Percentiles rank a stretch among this genome's conserved stretches.
Evolutionary conservation across 2,113 vertebrate genomes (phyloP).

Genomic region (Corythornis vintsioides): DNA sequence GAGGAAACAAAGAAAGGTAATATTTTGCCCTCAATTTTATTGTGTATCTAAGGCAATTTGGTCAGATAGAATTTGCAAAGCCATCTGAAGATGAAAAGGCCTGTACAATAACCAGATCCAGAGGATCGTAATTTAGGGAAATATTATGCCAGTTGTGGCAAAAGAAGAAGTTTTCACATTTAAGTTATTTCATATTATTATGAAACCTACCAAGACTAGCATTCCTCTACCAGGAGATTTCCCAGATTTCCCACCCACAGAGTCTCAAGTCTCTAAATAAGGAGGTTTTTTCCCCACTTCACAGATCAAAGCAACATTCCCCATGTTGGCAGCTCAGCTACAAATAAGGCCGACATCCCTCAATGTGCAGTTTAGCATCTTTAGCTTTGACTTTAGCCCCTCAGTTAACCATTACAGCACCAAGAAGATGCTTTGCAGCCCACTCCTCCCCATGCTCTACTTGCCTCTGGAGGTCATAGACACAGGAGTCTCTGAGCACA

Average conservation of each 20-base stretch:
- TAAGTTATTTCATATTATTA: constrained; percentile 50
- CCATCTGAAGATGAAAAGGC: not conserved
- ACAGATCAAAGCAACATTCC: not conserved
- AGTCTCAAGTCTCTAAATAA: constrained; percentile 7
- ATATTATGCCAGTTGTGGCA: constrained; percentile 47
- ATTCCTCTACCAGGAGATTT: constrained; percentile 21
- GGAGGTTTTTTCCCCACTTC: not conserved
- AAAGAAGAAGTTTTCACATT: constrained; percentile 42
- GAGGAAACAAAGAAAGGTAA: constrained; percentile 29
- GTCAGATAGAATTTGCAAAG: constrained; percentile 35
- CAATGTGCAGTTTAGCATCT: not conserved
- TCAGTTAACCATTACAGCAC: not conserved
- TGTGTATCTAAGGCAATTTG: constrained; percentile 10
- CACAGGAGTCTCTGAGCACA: not conserved
- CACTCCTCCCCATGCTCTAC: not conserved
- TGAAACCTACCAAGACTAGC: constrained; percentile 24
- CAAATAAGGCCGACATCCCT: not conserved
- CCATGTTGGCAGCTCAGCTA: not conserved
- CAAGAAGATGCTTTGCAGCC: not conserved
- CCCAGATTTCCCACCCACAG: constrained; percentile 60
- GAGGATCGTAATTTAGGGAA: constrained; percentile 25
- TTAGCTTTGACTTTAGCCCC: not conserved
- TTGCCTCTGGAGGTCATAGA: not conserved
- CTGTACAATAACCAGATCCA: constrained; percentile 20
- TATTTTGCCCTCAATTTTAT: constrained; percentile 16